Conservation (phyloP, 2,888 invertebrate genomes). For the Temnothorax unifasciatus region DNA sequence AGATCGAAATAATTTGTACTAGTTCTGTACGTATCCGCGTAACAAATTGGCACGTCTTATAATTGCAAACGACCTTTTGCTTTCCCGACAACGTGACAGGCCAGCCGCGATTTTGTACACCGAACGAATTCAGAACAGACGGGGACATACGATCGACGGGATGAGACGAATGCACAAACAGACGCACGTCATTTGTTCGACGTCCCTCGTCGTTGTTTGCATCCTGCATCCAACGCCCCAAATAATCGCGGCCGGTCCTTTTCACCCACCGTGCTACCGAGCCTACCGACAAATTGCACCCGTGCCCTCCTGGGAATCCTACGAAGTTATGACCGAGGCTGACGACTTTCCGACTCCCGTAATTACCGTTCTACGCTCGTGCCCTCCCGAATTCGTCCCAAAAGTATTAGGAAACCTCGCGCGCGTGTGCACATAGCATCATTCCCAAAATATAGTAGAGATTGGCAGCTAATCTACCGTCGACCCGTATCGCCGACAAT, state of each 20-base stretch:
- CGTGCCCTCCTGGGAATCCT: slow-evolving; percentile 78
- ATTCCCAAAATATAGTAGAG: slow-evolving; percentile 57
- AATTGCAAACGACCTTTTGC: slow-evolving; percentile 12
- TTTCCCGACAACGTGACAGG: slow-evolving; percentile 23
- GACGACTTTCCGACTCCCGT: slow-evolving; percentile 83
- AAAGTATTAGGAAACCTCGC: slow-evolving; percentile 70
- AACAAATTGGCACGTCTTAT: slow-evolving; percentile 30
- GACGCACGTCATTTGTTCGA: slow-evolving; percentile 80
- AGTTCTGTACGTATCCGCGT: background rate
- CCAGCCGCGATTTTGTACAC: slow-evolving; percentile 57
- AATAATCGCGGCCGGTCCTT: slow-evolving; percentile 81
- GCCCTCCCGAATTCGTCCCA: slow-evolving; percentile 73
- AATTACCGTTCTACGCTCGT: slow-evolving; percentile 82
- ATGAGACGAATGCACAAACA: slow-evolving; percentile 72
- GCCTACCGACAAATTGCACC: slow-evolving; percentile 83
- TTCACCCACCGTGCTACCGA: slow-evolving; percentile 72
- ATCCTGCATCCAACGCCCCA: slow-evolving; percentile 80
- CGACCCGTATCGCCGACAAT: slow-evolving; percentile 28
- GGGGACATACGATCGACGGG: slow-evolving; percentile 63
- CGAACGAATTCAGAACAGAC: slow-evolving; percentile 35
- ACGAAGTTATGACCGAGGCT: slow-evolving; percentile 83
- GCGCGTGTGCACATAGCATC: slow-evolving; percentile 64
- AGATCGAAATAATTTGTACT: background rate
- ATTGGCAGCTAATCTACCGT: slow-evolving; percentile 47
- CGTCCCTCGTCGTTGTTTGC: slow-evolving; percentile 78